phyloP scores from a whole-genome alignment of 1,140 invertebrate species.

The Anastatus disparis region DNA sequence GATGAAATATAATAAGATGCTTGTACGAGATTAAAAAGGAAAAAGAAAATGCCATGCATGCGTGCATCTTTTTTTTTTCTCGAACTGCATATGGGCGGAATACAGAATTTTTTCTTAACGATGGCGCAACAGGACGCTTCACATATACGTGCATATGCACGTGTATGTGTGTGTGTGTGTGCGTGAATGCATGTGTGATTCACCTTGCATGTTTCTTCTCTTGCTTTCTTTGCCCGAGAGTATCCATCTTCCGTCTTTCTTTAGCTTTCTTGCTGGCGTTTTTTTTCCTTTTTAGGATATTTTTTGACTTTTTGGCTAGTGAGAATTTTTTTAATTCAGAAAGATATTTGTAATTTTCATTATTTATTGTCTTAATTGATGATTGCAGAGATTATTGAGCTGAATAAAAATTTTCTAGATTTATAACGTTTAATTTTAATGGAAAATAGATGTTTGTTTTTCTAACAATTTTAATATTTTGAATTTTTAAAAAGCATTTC shows the following conservation, averaged over 20 bases:
- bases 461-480: no score
- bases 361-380: no score
- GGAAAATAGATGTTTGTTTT: no score
- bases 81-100: conserved; percentile 43
- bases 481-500: no score
- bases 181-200: background rate
- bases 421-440: no score
- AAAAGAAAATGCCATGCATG: conserved; percentile 30
- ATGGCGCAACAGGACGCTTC: conserved; percentile 48
- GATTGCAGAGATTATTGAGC: no score
- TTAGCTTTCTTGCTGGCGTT: conserved; percentile 18
- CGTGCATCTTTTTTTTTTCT: no score
- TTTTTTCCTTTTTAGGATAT: no score
- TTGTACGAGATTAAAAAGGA: background rate
- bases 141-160: conserved; percentile 7
- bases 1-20: conserved; percentile 28
- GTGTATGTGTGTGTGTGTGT: background rate
- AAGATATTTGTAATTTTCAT: no score
- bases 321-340: no score
- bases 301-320: no score
- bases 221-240: conserved; percentile 11
- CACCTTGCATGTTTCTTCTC: conserved; percentile 11
- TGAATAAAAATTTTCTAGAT: no score
- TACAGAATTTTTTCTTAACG: background rate
- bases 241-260: background rate